Conservation (phyloP, 2,113 vertebrate genomes). For the Esox niger region DNA sequence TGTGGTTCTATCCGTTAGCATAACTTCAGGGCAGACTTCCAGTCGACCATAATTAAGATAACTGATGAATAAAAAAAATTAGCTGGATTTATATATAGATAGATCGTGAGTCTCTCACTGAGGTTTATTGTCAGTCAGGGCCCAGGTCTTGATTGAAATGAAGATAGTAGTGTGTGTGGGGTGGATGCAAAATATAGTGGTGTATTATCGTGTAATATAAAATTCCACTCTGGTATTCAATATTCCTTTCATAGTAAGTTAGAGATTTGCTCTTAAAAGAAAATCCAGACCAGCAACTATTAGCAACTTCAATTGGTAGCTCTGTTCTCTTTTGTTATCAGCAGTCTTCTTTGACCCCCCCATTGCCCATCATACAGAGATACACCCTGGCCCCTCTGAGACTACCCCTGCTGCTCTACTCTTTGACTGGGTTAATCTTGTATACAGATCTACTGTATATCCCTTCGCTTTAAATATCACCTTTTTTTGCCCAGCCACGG, state of each 20-base stretch:
- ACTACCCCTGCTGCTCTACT: constrained; percentile 40
- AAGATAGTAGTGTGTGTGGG: constrained; percentile 6
- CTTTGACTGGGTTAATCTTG: constrained; percentile 68
- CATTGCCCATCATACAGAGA: constrained; percentile 37
- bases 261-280: constrained; percentile 21
- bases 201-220: not conserved
- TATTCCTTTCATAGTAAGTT: constrained; percentile 25
- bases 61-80: constrained; percentile 42
- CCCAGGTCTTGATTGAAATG: constrained; percentile 21
- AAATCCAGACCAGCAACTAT: constrained; percentile 25
- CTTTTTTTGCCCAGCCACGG: constrained; percentile 60
- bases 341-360: constrained; percentile 52
- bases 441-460: constrained; percentile 63
- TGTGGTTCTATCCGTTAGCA: constrained; percentile 46
- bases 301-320: constrained; percentile 53
- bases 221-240: not conserved
- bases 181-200: not conserved
- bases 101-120: too few relatives aligned
- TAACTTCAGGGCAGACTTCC: constrained; percentile 48
- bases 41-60: constrained; percentile 63
- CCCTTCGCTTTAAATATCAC: constrained; percentile 65
- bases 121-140: constrained; percentile 31
- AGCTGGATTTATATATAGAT: constrained; percentile 41
- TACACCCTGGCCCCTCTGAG: constrained; percentile 24
- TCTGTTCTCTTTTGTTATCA: constrained; percentile 46